These are phyloP conservation scores for Hydrotaea diabolus DNA, from an alignment of 2,888 invertebrate genomes.

Conservation along the genomic window DNA sequence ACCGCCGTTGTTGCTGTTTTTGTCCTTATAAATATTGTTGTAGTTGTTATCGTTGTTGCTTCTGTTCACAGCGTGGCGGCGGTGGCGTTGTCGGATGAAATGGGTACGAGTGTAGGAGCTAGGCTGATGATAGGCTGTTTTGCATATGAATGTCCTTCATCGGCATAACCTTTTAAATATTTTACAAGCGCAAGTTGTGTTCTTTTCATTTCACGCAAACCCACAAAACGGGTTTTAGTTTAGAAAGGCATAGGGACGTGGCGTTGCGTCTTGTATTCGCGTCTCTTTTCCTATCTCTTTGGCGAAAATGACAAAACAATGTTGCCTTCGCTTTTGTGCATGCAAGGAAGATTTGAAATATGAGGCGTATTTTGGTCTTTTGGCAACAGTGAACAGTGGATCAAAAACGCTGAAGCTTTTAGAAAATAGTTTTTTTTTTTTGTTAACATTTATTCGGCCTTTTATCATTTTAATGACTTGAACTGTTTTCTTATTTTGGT, in stretches of 20 bases:
- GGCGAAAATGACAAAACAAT: not conserved
- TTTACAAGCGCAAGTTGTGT: conserved; percentile 9
- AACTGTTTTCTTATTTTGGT: too few relatives aligned
- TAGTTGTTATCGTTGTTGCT: conserved; percentile 4
- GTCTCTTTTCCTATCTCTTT: not conserved
- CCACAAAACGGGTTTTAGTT: not conserved
- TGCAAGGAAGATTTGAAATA: not conserved
- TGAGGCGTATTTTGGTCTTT: not conserved
- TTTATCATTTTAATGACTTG: too few relatives aligned
- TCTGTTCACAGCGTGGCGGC: not conserved
- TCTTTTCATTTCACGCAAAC: not conserved
- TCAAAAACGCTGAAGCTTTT: too few relatives aligned
- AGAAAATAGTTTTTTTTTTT: too few relatives aligned
- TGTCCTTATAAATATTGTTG: conserved; percentile 4
- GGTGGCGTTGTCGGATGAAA: not conserved
- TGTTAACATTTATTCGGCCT: too few relatives aligned
- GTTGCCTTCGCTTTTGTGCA: not conserved
- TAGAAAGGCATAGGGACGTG: not conserved
- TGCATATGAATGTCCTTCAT: conserved; percentile 48
- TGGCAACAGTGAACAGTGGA: not conserved
- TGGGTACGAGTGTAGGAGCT: not conserved
- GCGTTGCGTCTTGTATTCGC: not conserved
- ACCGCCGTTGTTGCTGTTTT: not conserved
- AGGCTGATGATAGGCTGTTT: conserved; percentile 32
- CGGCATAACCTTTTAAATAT: conserved; percentile 49